Evolutionary conservation across 2,113 vertebrate genomes (phyloP), one percentile per base, ranked within the genome.

Genomic region (Syngnathus scovelli): DNA sequence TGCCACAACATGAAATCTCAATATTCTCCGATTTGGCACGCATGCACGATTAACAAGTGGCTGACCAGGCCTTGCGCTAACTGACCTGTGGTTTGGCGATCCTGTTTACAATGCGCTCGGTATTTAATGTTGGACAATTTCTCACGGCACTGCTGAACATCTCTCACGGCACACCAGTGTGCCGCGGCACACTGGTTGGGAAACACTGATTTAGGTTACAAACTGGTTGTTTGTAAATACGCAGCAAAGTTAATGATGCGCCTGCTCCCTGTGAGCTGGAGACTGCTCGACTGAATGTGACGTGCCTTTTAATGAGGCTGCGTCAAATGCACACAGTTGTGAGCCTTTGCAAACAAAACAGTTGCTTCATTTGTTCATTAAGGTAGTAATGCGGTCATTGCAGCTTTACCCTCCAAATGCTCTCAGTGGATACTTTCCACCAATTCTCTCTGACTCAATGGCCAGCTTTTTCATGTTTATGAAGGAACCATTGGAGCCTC

Each of bases 191-290:
- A n/a, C n/a, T n/a, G n/a, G n/a, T n/a, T n/a, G n/a, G n/a, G n/a
- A n/a, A n/a, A n/a, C n/a, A n/a, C n/a, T 48, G 46, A 18, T 6
- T 15, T 48, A 48, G 27, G 27, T 27, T 27, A 27, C 27, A 27
- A 15, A 16, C 5, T 48, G 6, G 13, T 10, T 88, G 94, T 94
- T 64, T 89, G 94, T 94, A 94, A 95, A 95, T 94, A 92, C 91
- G 91, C 90, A 90, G 90, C 89, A 87, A 89, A 82, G 85, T 90
- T 94, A 94, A 96, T 92, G 92, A 94, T 92, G 80, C 67, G 66
- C 46, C 43, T 86, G 89, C 92, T 84, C 67, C 65, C 69, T 37
- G 49, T 4, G 69, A 71, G 77, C 83, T 88, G 86, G 86, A 85
- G 73, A 78, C 75, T 71, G 74, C 91, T 94, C 87, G 85, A 90